These are phyloP conservation scores for Trichechus manatus DNA, from an alignment of 2,113 vertebrate species.

Conservation along the genomic window DNA sequence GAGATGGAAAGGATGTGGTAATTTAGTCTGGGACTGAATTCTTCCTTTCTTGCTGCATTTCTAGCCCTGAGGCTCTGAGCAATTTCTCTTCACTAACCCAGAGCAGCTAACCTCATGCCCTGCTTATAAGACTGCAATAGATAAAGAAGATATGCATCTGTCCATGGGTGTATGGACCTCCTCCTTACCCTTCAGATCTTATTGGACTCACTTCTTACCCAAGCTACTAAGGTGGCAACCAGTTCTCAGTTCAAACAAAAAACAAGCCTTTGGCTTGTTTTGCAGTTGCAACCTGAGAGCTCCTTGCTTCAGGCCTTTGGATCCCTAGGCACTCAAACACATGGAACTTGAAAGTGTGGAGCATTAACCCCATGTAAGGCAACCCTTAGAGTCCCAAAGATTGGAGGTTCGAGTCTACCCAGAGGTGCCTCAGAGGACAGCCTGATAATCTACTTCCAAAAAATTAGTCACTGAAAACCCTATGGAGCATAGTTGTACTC, in stretches of 20 bases:
- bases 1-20: neutral
- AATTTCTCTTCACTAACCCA: neutral
- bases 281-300: neutral
- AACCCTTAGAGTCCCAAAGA: neutral
- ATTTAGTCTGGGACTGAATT: neutral
- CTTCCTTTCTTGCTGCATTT: conserved; percentile 2
- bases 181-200: neutral
- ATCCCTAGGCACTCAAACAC: neutral
- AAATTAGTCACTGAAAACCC: no score
- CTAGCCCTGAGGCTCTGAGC: neutral
- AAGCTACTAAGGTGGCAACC: neutral
- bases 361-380: neutral
- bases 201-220: neutral
- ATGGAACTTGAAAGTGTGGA: neutral
- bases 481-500: no score
- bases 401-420: no score
- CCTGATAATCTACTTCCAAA: no score
- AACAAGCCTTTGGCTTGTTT: neutral
- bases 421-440: no score
- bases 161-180: neutral
- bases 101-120: neutral
- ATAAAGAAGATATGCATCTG: neutral
- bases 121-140: neutral
- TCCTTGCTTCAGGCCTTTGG: neutral
- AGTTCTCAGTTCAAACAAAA: neutral